Evolutionary conservation across 2,113 vertebrate species (phyloP).

Genomic region (Atractosteus spatula): DNA sequence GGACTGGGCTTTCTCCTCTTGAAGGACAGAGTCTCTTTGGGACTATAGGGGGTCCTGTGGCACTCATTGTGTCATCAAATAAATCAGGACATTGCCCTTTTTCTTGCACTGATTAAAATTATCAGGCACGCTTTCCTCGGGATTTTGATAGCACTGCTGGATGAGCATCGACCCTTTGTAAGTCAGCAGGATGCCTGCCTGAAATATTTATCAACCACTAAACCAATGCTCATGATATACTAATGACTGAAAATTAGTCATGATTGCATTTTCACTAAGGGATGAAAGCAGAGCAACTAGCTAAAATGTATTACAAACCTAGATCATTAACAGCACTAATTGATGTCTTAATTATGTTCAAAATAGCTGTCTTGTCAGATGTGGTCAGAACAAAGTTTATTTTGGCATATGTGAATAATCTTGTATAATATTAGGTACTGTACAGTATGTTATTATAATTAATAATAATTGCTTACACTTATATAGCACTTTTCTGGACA

Average conservation of each 20-base stretch:
- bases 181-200: neutral
- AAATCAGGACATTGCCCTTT: neutral
- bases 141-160: too few relatives aligned
- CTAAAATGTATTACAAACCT: neutral
- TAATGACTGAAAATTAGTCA: neutral
- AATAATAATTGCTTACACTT: too few relatives aligned
- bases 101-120: neutral
- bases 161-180: neutral
- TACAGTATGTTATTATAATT: neutral
- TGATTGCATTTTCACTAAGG: too few relatives aligned
- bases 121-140: neutral
- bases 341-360: neutral
- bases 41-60: neutral
- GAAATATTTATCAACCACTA: neutral
- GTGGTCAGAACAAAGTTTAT: too few relatives aligned
- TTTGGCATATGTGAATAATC: neutral
- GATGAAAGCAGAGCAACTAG: neutral
- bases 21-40: neutral
- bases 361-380: neutral
- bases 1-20: neutral
- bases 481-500: too few relatives aligned
- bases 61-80: too few relatives aligned
- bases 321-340: neutral
- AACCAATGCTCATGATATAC: neutral
- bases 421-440: conserved; percentile 15